These are phyloP conservation scores for Camponotus floridanus DNA, from an alignment of 1,140 invertebrate genomes.

Conservation along the genomic window DNA sequence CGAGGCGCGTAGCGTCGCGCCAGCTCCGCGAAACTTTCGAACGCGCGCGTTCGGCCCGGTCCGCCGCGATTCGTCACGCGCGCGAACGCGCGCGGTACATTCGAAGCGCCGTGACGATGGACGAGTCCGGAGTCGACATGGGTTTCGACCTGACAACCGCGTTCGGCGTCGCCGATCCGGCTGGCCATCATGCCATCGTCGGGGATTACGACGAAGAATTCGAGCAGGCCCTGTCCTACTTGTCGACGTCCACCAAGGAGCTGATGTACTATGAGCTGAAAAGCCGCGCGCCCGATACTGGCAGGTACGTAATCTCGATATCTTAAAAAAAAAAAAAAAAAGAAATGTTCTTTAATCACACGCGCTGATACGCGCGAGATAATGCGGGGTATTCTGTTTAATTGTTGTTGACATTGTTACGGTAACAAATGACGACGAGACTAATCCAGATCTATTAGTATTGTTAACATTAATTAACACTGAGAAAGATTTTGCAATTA, in stretches of 20 bases:
- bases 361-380: neutral
- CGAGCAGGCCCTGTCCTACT: slow-evolving; percentile 78
- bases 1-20: slow-evolving; percentile 9
- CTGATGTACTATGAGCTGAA: slow-evolving; percentile 91
- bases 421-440: neutral
- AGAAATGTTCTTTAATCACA: neutral
- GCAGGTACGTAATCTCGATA: slow-evolving; percentile 86
- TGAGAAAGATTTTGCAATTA: neutral
- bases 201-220: slow-evolving; percentile 79
- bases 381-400: neutral
- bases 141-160: slow-evolving; percentile 90
- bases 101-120: slow-evolving; percentile 73
- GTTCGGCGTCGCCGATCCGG: slow-evolving; percentile 79
- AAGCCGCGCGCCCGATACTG: slow-evolving; percentile 87
- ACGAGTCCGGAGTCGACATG: slow-evolving; percentile 91
- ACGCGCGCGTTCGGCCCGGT: slow-evolving; percentile 35
- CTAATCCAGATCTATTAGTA: neutral
- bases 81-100: slow-evolving; percentile 34
- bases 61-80: slow-evolving; percentile 11
- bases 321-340: neutral
- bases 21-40: slow-evolving; percentile 26
- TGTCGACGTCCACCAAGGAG: slow-evolving; percentile 86
- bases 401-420: slow-evolving; percentile 16
- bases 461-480: neutral
- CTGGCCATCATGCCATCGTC: neutral